Percentiles rank a stretch among this genome's conserved stretches.
phyloP scores from a whole-genome alignment of 2,888 invertebrate species.

The Amphipyra berbera region DNA sequence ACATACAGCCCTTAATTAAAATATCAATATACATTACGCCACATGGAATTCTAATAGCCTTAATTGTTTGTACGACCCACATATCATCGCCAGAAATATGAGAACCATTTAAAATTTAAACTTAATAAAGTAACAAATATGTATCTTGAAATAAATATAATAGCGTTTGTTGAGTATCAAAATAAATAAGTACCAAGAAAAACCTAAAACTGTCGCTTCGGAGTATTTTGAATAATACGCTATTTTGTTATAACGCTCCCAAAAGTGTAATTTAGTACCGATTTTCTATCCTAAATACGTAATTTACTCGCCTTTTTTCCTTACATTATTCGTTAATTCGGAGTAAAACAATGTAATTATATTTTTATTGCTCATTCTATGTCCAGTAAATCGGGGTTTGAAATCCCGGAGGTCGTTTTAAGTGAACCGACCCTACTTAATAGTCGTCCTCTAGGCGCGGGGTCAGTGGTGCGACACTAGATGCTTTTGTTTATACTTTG shows the following conservation, averaged over 20 bases:
- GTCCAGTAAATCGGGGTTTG: conserved; percentile 85
- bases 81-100: conserved; percentile 33
- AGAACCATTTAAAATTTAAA: conserved; percentile 26
- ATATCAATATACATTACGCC: conserved; percentile 40
- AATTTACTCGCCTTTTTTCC: conserved; percentile 73
- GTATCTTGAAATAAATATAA: conserved; percentile 24
- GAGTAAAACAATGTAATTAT: conserved; percentile 85
- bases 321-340: conserved; percentile 76
- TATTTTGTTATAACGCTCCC: conserved; percentile 70
- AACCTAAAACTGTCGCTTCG: conserved; percentile 59
- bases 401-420: conserved; percentile 82
- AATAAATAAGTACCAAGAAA: conserved; percentile 46
- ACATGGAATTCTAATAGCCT: conserved; percentile 39
- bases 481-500: conserved; percentile 78
- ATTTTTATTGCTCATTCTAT: conserved; percentile 87
- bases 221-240: conserved; percentile 70
- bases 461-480: conserved; percentile 71
- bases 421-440: conserved; percentile 83
- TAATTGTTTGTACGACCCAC: conserved; percentile 36
- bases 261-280: conserved; percentile 71
- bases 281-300: conserved; percentile 72
- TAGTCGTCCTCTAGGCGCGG: conserved; percentile 79
- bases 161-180: conserved; percentile 24
- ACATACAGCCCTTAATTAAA: conserved; percentile 41
- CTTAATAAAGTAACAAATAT: conserved; percentile 17